Evolutionary conservation across 2,113 vertebrate species (phyloP).

Genomic region (Neopipo cinnamomea): DNA sequence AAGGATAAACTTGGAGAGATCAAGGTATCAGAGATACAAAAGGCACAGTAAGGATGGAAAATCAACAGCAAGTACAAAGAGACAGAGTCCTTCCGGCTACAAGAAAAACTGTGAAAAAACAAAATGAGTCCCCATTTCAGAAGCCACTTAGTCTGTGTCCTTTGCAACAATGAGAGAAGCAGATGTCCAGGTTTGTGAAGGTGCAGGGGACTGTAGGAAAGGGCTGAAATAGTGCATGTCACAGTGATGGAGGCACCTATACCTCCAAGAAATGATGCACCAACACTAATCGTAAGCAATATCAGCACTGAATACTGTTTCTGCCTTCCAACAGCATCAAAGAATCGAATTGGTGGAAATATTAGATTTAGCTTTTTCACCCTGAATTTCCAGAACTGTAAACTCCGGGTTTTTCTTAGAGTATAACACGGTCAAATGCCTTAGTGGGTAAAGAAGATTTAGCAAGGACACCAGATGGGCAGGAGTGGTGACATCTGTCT

Average conservation of each 20-base stretch:
- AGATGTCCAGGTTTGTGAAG: background rate
- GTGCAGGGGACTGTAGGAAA: background rate
- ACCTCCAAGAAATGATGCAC: background rate
- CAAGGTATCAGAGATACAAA: background rate
- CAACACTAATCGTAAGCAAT: background rate
- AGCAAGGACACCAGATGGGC: background rate
- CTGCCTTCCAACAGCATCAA: background rate
- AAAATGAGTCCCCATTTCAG: background rate
- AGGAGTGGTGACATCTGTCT: background rate
- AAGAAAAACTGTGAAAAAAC: background rate
- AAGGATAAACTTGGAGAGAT: background rate
- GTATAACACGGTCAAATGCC: background rate
- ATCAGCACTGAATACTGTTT: background rate
- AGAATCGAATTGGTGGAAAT: background rate
- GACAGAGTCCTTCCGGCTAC: background rate
- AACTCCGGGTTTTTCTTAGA: background rate
- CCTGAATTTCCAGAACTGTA: background rate
- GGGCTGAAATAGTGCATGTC: background rate
- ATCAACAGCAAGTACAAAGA: background rate
- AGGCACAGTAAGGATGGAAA: background rate
- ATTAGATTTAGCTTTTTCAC: background rate
- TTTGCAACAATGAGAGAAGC: background rate
- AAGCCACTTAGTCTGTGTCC: background rate
- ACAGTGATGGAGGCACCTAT: background rate
- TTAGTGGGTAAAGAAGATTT: background rate